phyloP scores from a whole-genome alignment of 2,797 vertebrate genomes.

The Gymnothorax reevesii region DNA sequence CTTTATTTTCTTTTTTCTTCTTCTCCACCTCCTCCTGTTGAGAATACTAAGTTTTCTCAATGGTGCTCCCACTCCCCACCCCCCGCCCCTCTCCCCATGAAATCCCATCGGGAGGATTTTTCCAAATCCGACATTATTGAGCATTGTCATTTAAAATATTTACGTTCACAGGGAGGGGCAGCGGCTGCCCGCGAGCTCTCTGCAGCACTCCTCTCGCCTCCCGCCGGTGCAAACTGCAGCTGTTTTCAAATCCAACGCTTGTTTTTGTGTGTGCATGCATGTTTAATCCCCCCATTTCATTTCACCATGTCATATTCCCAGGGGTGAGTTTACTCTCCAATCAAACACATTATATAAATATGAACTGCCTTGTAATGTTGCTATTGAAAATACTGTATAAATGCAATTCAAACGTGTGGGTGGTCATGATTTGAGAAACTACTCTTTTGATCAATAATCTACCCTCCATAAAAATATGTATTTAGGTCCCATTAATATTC shows the following conservation, averaged over 20 bases:
- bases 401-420: neutral
- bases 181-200: slow-evolving; percentile 13
- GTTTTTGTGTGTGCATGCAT: slow-evolving; percentile 22
- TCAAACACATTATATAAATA: neutral
- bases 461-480: neutral
- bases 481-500: neutral
- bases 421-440: neutral
- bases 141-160: slow-evolving; percentile 40
- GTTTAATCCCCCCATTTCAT: neutral
- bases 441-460: slow-evolving; percentile 14
- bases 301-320: neutral
- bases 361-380: neutral
- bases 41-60: neutral
- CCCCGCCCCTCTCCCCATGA: slow-evolving; percentile 20
- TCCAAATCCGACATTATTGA: slow-evolving; percentile 44
- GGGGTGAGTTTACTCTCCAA: neutral
- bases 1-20: neutral
- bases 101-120: slow-evolving; percentile 41
- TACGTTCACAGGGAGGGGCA: slow-evolving; percentile 22
- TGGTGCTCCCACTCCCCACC: slow-evolving; percentile 11
- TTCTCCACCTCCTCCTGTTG: neutral
- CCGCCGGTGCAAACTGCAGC: slow-evolving; percentile 48
- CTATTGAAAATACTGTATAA: neutral
- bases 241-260: slow-evolving; percentile 49
- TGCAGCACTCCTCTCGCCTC: slow-evolving; percentile 37